These are phyloP conservation scores for Cepaea nemoralis DNA, from an alignment of 1,140 invertebrate genomes.

Conservation along the genomic window DNA sequence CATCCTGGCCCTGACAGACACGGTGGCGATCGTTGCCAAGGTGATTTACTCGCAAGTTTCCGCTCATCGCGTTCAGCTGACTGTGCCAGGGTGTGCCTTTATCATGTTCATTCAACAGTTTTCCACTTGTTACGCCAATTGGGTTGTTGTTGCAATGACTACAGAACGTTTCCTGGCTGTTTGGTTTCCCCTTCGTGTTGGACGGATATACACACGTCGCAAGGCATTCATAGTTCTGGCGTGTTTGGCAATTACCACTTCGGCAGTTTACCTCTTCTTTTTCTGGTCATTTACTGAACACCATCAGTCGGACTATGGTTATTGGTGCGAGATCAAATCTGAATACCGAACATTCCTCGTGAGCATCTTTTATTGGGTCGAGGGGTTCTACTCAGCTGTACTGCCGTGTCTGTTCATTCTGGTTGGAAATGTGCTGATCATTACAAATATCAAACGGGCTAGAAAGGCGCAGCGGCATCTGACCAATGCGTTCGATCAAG, in stretches of 20 bases:
- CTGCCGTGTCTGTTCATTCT: slow-evolving; percentile 57
- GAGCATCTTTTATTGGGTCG: slow-evolving; percentile 56
- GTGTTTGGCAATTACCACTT: slow-evolving; percentile 45
- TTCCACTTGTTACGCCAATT: slow-evolving; percentile 58
- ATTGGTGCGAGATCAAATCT: slow-evolving; percentile 19
- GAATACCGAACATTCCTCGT: slow-evolving; percentile 45
- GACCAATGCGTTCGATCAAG: slow-evolving; percentile 46
- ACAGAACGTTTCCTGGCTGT: slow-evolving; percentile 62
- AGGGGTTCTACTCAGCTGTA: slow-evolving; percentile 53
- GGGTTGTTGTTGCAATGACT: slow-evolving; percentile 65
- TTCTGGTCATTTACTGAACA: slow-evolving; percentile 50
- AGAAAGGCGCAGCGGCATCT: slow-evolving; percentile 48
- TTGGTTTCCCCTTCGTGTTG: slow-evolving; percentile 60
- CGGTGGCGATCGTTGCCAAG: slow-evolving; percentile 46
- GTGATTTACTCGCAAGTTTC: slow-evolving; percentile 50
- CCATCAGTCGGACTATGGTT: slow-evolving; percentile 35
- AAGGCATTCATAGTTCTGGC: slow-evolving; percentile 49
- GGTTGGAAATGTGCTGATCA: slow-evolving; percentile 60
- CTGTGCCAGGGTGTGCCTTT: slow-evolving; percentile 42
- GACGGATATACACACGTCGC: slow-evolving; percentile 52
- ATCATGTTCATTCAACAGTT: slow-evolving; percentile 55
- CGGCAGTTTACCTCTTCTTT: slow-evolving; percentile 46
- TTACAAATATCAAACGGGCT: slow-evolving; percentile 53
- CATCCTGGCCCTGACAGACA: slow-evolving; percentile 50
- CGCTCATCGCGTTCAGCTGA: slow-evolving; percentile 38